Conservation (phyloP, 2,797 vertebrate species). For the Lepus townsendii region DNA sequence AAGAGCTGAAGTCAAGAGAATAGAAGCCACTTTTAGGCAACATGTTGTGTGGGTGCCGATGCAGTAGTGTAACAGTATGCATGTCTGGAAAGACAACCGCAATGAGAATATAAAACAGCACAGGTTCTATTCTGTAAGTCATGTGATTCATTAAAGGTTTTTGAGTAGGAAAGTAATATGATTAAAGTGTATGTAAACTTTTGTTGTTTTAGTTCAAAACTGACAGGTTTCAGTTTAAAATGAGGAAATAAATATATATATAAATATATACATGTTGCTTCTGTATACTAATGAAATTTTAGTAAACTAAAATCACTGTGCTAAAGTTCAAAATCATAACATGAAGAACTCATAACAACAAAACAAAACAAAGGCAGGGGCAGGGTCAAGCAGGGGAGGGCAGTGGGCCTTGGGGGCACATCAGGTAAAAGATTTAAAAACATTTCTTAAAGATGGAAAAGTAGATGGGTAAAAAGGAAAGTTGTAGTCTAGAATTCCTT, state of each 20-base stretch:
- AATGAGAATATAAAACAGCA: neutral
- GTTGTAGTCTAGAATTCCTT: neutral
- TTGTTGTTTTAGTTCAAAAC: slow-evolving; percentile 26
- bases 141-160: neutral
- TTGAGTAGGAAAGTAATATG: slow-evolving; percentile 12
- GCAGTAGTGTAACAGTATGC: neutral
- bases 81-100: neutral
- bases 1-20: neutral
- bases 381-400: neutral
- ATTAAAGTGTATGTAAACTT: neutral
- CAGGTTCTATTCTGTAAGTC: neutral
- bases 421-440: neutral
- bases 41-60: neutral
- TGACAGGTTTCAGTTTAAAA: slow-evolving; percentile 15
- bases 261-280: neutral
- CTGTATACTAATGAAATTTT: neutral
- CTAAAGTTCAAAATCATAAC: slow-evolving; percentile 33
- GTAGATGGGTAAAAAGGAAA: neutral
- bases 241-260: neutral
- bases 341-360: neutral
- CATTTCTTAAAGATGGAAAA: slow-evolving; percentile 10
- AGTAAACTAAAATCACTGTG: neutral
- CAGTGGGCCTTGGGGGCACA: neutral
- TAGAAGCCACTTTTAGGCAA: neutral
- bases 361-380: neutral